Evolutionary conservation across 2,888 invertebrate genomes (phyloP), one percentile per base, ranked within the genome.

Genomic region (Laothoe populi): DNA sequence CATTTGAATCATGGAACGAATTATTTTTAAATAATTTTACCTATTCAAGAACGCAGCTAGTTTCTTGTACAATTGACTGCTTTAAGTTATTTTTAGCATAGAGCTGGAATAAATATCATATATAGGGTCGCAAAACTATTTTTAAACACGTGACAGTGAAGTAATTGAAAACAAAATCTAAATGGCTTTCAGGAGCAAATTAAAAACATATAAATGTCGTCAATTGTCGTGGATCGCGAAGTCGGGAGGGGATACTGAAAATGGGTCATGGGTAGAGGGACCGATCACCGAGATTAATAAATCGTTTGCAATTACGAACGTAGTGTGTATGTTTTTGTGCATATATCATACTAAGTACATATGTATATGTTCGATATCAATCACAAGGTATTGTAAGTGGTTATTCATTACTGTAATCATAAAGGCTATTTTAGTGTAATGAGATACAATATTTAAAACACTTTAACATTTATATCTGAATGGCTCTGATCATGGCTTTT

Each of bases 241-340:
- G 57, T 26, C 48, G 60, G 62, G 65, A 66, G 65, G 69, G 66
- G 70, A 44, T 66, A 64, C 53, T 68, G 57, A 66, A 75, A 69
- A 72, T 75, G 66, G 75, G 75, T 72, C 74, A 75, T 67, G 67
- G 65, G 61, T 48, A 58, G 46, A 59, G 53, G n/a, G 13, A 61
- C 59, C 60, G 61, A 63, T 53, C 57, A 63, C 59, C 48, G 40
- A 62, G 66, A 65, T 61, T 62, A 57, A 63, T 63, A 61, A 66
- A 66, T 67, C 68, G 65, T 49, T 57, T 61, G 64, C 66, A 67
- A 60, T 64, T 62, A 61, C 61, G 31, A 35, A 31, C 62, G 35
- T 19, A 53, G 35, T 31, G 48, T 61, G 42, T 49, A 44, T 16
- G 19, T 26, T 44, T 61, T 49, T 19, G 16, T 49, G 24, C 4